phyloP scores from a whole-genome alignment of 2,113 vertebrate genomes.

The Gnathonemus echidnorhynchus region DNA sequence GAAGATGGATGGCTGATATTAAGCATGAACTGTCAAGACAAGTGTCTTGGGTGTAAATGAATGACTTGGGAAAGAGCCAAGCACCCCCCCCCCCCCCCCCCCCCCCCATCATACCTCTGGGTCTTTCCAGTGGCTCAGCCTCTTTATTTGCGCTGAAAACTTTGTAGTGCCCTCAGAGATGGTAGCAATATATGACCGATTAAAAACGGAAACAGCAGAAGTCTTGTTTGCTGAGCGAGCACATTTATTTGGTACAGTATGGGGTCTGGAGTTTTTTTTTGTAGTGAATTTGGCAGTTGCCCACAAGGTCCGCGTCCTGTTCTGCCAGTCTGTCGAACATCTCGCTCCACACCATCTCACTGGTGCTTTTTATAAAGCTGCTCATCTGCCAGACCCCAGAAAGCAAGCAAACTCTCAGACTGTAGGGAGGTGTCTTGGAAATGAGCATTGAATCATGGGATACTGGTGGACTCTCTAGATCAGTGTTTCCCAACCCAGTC shows the following conservation, averaged over 20 bases:
- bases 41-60: neutral
- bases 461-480: neutral
- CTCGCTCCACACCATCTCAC: neutral
- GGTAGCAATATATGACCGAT: neutral
- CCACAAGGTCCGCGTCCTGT: neutral
- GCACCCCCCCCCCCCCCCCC: too few relatives aligned
- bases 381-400: neutral
- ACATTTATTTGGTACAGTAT: neutral
- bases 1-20: neutral
- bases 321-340: neutral
- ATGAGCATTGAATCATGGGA: neutral
- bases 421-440: neutral
- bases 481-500: neutral
- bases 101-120: neutral
- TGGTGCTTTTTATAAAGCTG: neutral
- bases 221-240: neutral
- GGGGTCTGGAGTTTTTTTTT: neutral
- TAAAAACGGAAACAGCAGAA: neutral
- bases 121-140: neutral
- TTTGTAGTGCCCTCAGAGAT: neutral
- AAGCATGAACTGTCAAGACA: neutral
- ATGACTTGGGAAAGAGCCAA: neutral
- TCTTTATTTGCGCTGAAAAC: neutral
- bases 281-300: neutral
- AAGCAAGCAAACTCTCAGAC: neutral